Conservation (phyloP, 2,888 invertebrate species). For the Bellardia pandia region DNA sequence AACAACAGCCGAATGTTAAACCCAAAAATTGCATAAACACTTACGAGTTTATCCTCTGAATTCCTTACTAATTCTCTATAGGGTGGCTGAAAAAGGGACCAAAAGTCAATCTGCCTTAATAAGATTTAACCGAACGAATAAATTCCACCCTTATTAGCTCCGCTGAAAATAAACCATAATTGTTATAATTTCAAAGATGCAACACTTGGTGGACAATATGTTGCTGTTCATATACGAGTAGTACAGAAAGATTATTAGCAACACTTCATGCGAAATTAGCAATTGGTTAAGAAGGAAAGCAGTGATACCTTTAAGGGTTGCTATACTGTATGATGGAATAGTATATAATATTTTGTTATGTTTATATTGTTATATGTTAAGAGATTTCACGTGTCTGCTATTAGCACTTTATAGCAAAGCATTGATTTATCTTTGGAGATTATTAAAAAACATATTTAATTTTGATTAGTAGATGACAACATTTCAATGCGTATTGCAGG, state of each 20-base stretch:
- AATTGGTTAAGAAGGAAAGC: slow-evolving; percentile 11
- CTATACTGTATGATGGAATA: neutral
- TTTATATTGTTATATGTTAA: slow-evolving; percentile 67
- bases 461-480: slow-evolving; percentile 24
- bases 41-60: neutral
- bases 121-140: slow-evolving; percentile 19
- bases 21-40: slow-evolving; percentile 70
- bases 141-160: slow-evolving; percentile 53
- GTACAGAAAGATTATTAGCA: slow-evolving; percentile 78
- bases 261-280: slow-evolving; percentile 82
- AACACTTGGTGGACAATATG: slow-evolving; percentile 73
- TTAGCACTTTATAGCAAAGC: slow-evolving; percentile 76
- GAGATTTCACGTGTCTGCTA: slow-evolving; percentile 80
- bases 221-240: slow-evolving; percentile 55
- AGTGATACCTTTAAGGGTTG: slow-evolving; percentile 39
- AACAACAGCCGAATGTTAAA: slow-evolving; percentile 53
- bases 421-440: slow-evolving; percentile 50
- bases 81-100: slow-evolving; percentile 11
- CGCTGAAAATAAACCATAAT: slow-evolving; percentile 8
- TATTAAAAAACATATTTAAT: slow-evolving; percentile 66
- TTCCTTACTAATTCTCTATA: neutral
- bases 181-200: slow-evolving; percentile 59
- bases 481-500: neutral
- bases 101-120: slow-evolving; percentile 64
- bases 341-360: slow-evolving; percentile 11